Evolutionary conservation across 2,113 vertebrate genomes (phyloP).

Genomic region (Ictalurus furcatus): DNA sequence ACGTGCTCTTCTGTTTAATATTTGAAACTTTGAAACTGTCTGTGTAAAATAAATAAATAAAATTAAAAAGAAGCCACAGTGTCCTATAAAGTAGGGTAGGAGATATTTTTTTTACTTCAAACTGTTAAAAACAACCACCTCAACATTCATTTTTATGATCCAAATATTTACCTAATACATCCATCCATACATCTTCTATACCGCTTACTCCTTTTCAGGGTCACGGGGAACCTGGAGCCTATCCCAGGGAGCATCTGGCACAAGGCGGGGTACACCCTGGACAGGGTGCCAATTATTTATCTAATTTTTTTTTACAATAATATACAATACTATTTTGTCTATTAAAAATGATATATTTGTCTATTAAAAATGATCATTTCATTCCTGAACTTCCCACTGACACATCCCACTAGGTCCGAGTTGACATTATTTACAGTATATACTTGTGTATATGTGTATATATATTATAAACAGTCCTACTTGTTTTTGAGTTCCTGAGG

Average conservation of each 20-base stretch:
- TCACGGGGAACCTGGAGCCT: no score
- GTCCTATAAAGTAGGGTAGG: neutral
- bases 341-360: neutral
- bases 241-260: no score
- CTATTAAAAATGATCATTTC: neutral
- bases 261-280: no score
- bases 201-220: no score
- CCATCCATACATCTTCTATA: no score
- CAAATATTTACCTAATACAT: neutral
- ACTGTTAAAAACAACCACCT: neutral
- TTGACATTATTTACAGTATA: neutral
- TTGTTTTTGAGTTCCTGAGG: neutral
- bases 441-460: no score
- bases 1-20: neutral
- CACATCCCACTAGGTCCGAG: neutral
- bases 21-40: neutral
- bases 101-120: neutral
- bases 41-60: neutral
- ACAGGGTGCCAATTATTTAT: no score
- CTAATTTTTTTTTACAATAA: neutral
- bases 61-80: no score
- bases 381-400: neutral
- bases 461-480: no score
- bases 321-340: neutral
- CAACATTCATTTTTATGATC: neutral